Conservation (phyloP, 2,888 invertebrate species). For the Agrotis ipsilon region DNA sequence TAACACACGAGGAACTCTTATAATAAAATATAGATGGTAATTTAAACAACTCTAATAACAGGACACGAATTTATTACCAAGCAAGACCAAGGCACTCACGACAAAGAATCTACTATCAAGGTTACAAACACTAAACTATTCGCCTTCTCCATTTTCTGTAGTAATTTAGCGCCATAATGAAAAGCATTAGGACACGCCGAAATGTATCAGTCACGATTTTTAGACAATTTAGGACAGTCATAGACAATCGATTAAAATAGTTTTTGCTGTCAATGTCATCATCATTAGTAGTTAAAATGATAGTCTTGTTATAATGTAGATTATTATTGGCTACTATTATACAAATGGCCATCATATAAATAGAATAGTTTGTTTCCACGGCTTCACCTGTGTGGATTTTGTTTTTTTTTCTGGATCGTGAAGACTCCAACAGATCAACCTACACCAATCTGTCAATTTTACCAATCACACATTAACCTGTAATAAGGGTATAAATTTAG, state of each 20-base stretch:
- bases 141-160: constrained; percentile 7
- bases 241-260: constrained; percentile 9
- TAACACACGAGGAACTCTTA: background rate
- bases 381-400: no score
- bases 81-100: constrained; percentile 19
- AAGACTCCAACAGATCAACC: no score
- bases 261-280: constrained; percentile 26
- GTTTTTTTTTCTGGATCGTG: no score
- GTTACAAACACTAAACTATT: constrained; percentile 5
- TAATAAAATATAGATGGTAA: no score
- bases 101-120: constrained; percentile 29
- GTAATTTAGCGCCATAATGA: background rate
- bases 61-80: background rate
- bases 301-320: background rate
- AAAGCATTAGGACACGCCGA: background rate
- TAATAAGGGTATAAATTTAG: no score
- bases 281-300: constrained; percentile 8
- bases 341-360: no score
- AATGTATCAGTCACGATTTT: constrained; percentile 37
- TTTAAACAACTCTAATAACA: background rate
- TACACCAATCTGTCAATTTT: no score
- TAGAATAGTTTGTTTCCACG: no score
- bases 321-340: no score
- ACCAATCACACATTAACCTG: no score
- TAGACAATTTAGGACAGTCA: constrained; percentile 5